Evolutionary conservation across 1,140 invertebrate species (phyloP).

Genomic region (Plodia interpunctella): DNA sequence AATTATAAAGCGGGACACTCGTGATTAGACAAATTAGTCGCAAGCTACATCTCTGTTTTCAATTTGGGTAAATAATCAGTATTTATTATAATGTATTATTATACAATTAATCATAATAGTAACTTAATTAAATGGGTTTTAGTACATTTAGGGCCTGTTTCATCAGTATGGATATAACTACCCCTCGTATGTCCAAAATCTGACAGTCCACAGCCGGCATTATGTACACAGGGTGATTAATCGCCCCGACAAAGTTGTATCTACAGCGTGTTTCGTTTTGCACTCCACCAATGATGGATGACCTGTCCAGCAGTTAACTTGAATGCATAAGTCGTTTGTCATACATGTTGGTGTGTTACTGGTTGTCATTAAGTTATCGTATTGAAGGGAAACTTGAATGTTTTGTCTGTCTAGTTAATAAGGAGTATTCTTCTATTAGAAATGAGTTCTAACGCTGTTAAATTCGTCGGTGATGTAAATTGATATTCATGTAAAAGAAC

Average conservation of each 20-base stretch:
- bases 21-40: background rate
- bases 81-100: too few relatives aligned
- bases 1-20: conserved; percentile 26
- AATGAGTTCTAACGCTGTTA: too few relatives aligned
- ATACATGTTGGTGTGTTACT: background rate
- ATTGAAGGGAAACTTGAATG: background rate
- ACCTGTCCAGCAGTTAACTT: conserved; percentile 11
- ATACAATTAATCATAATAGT: too few relatives aligned
- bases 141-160: too few relatives aligned
- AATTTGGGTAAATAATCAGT: too few relatives aligned
- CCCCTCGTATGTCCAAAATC: too few relatives aligned
- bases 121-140: too few relatives aligned
- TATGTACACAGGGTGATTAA: conserved; percentile 50
- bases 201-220: conserved; percentile 16
- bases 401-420: background rate
- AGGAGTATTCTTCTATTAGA: too few relatives aligned
- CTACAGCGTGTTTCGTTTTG: conserved; percentile 51
- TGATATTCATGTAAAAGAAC: too few relatives aligned
- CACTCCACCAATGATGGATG: conserved; percentile 50
- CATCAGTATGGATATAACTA: too few relatives aligned
- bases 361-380: conserved; percentile 3
- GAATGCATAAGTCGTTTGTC: conserved; percentile 13
- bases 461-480: too few relatives aligned
- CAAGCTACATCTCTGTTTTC: background rate
- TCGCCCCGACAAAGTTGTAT: conserved; percentile 48